Percentiles rank a stretch among this genome's conserved stretches.
phyloP scores from a whole-genome alignment of 1,140 invertebrate species.

The Danaus plexippus region DNA sequence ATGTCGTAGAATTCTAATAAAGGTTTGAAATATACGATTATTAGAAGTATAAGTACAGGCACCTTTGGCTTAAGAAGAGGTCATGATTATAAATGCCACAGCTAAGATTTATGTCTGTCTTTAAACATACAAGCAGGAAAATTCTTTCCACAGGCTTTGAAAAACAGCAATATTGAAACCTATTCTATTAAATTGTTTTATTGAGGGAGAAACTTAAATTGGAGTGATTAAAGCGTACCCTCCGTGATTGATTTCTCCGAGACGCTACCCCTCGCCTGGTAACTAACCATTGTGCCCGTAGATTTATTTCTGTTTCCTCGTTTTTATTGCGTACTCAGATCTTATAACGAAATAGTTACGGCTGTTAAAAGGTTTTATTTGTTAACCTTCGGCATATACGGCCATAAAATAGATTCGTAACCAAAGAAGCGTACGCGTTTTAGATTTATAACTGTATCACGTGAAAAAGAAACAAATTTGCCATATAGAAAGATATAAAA shows the following conservation, averaged over 20 bases:
- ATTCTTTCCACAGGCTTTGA: conserved; percentile 40
- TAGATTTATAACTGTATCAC: conserved; percentile 67
- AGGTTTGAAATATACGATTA: no score
- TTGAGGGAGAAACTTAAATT: conserved; percentile 63
- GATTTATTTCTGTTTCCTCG: conserved; percentile 69
- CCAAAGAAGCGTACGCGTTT: conserved; percentile 62
- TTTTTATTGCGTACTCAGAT: conserved; percentile 71
- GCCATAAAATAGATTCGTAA: conserved; percentile 70
- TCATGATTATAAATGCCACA: conserved; percentile 12
- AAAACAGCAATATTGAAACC: conserved; percentile 59
- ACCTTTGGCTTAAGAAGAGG: no score
- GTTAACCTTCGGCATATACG: conserved; percentile 68
- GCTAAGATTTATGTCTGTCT: conserved; percentile 52
- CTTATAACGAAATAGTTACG: conserved; percentile 72
- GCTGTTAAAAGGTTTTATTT: conserved; percentile 72
- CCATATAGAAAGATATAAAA: conserved; percentile 62
- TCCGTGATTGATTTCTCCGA: conserved; percentile 59
- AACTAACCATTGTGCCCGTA: conserved; percentile 49
- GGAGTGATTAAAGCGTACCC: conserved; percentile 50
- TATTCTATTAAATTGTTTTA: conserved; percentile 56
- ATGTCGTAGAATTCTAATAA: no score
- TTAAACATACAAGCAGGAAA: conserved; percentile 47
- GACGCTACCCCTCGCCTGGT: conserved; percentile 22
- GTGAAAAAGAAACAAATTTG: conserved; percentile 67
- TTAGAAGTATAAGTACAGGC: no score